A percentile compares a stretch with the other conserved stretches of the same genome.
Evolutionary conservation across 2,113 vertebrate species (phyloP).

Genomic region (Mustela nigripes): DNA sequence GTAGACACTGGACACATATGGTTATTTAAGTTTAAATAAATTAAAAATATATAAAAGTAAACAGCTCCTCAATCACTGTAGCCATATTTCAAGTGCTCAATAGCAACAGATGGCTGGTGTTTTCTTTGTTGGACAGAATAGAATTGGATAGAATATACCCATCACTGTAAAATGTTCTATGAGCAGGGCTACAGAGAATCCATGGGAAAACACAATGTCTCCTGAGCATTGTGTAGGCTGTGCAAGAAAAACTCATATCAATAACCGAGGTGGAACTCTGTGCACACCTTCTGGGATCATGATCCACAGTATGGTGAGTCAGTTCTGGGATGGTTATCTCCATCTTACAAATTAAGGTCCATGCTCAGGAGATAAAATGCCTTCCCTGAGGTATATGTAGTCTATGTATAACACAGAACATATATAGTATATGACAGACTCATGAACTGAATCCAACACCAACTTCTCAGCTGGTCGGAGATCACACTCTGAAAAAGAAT

Average conservation of each 20-base stretch:
- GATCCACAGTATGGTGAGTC: background rate
- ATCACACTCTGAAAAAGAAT: background rate
- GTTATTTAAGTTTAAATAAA: background rate
- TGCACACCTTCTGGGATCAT: background rate
- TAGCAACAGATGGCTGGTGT: background rate
- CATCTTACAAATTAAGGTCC: background rate
- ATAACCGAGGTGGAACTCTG: background rate
- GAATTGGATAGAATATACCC: background rate
- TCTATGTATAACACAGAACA: background rate
- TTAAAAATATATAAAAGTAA: constrained; percentile 32
- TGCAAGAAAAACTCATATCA: background rate
- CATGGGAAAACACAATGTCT: background rate
- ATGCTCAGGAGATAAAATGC: background rate
- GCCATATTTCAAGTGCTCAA: background rate
- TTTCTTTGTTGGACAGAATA: background rate
- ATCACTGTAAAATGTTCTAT: fast-evolving
- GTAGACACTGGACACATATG: background rate
- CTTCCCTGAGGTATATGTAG: background rate
- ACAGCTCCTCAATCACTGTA: background rate
- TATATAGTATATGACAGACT: background rate
- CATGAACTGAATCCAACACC: background rate
- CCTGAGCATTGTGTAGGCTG: no score
- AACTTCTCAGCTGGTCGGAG: background rate
- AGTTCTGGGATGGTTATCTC: background rate
- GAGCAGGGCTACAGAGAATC: background rate